Conservation (phyloP, 2,888 invertebrate species). For the Drosophila villosipedis region DNA sequence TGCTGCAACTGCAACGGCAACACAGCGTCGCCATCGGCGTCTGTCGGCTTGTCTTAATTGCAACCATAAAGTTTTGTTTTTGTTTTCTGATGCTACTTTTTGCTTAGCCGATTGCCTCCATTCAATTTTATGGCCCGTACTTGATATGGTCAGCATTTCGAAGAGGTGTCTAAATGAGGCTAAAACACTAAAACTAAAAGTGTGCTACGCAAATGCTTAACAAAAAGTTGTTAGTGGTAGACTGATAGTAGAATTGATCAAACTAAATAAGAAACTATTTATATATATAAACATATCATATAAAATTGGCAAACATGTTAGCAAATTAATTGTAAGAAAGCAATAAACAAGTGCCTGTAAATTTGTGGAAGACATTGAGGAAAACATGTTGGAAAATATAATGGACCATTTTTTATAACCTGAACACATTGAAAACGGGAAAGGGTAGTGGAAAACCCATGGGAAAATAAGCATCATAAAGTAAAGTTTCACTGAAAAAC, state of each 20-base stretch:
- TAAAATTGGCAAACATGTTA: not conserved
- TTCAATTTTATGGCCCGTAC: not conserved
- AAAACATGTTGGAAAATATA: too few species aligned
- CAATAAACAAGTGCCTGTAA: too few species aligned
- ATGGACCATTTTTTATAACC: not conserved
- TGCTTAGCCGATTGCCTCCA: slow-evolving; percentile 1
- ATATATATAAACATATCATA: not conserved
- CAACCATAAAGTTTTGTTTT: slow-evolving; percentile 18
- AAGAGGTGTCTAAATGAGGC: slow-evolving; percentile 2
- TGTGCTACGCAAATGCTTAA: not conserved
- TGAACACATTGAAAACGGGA: not conserved
- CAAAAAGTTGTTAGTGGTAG: not conserved
- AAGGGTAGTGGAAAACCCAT: not conserved
- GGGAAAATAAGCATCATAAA: not conserved
- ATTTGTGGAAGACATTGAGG: too few species aligned
- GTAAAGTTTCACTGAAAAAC: not conserved
- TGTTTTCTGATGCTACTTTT: slow-evolving; percentile 9
- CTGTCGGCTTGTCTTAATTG: slow-evolving; percentile 37
- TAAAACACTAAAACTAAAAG: not conserved
- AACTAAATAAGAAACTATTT: not conserved
- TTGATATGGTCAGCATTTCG: slow-evolving; percentile 12
- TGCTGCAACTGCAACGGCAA: slow-evolving; percentile 20
- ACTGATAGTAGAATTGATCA: too few species aligned
- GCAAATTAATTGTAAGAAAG: too few species aligned
- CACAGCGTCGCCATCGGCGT: slow-evolving; percentile 1